Evolutionary conservation across 2,797 vertebrate species (phyloP), one percentile per base, ranked within the genome.

Genomic region (Miichthys miiuy): DNA sequence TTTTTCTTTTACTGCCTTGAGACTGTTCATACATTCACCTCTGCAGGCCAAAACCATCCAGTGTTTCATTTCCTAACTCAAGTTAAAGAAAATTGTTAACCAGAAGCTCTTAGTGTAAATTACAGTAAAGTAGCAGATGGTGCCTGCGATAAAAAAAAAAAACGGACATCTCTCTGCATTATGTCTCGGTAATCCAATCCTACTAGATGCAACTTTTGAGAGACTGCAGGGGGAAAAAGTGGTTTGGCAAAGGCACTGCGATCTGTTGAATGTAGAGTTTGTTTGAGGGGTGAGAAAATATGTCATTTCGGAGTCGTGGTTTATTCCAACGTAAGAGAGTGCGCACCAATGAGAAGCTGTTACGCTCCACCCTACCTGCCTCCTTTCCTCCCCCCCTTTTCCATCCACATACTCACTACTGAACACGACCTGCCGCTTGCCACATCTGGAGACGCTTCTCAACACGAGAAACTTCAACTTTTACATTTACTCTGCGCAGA

Each of bases 241-340:
- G 85, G 82, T 90, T 91, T 93, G 92, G 92, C 92, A 90, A 75
- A 72, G 66, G 74, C 89, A 80, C 87, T 48, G 82, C 89, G 77
- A 90, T 93, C 85, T 92, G 89, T 88, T 96, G 90, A 95, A 95
- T 94, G 92, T 93, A 75, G 82, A 94, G 93, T 93, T 94, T 94
- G 93, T 95, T 93, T 91, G 87, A 91, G 88, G 91, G 90, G 90
- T 91, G 93, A 94, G 90, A 93, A 91, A 95, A 93, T 93, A 91
- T 94, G 92, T 91, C 91, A 92, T 91, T 93, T 94, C 85, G 75
- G 91, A 93, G 89, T 89, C 91, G 93, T 93, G 91, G 91, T 94
- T 94, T 90, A 88, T 83, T 89, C 91, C 88, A 83, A 92, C 92
- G 92, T 91, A 89, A 87, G 91, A 91, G 88, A 68, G 90, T 5